Evolutionary conservation across 2,113 vertebrate species (phyloP), one percentile per base, ranked within the genome.

Genomic region (Brachionichthys hirsutus): DNA sequence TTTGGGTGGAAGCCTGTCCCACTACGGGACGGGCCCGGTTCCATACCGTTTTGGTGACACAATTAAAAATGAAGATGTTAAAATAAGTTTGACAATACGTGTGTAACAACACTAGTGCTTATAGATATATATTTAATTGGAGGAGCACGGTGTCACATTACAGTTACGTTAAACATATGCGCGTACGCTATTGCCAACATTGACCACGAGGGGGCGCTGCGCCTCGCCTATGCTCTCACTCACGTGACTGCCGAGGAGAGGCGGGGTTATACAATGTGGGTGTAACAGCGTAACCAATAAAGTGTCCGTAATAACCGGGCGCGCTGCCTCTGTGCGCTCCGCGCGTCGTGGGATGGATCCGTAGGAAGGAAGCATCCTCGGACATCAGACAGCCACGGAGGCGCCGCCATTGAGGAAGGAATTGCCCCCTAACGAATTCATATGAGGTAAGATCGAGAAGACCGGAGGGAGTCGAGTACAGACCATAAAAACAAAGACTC

Each of bases 181-280:
- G 12, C 9, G 12, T 10, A 10, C 36, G 36, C 36, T 38, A 38
- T 38, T 38, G 47, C 9, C 34, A 6, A 30, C 46, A 67, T 51
- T 47, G 14, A 70, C 78, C 85, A 69, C 72, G 16, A 14, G 80
- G 54, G 5, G 84, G 81, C 78, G 83, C 80, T 81, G 48, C 57
- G 38, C 63, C 67, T 50, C 65, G 20, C 54, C 48, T 17, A 1
- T 54, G 62, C 41, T 34, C 43, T 41, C 3, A 34, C 80, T 56
- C 84, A 88, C 86, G 85, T 89, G 86, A 90, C 88, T 66, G 55
- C 40, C 54, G 62, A 60, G 40, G 10, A 78, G 82, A 81, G 90
- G 90, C 82, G 90, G 88, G 83, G 87, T 83, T 87, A 80, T 20
- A 87, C 67, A 81, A 73, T 87, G 72, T 77, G 84, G 80, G 74